A percentile compares a stretch with the other conserved stretches of the same genome.
Conservation (phyloP, 2,113 vertebrate genomes). For the Leiothrix lutea region DNA sequence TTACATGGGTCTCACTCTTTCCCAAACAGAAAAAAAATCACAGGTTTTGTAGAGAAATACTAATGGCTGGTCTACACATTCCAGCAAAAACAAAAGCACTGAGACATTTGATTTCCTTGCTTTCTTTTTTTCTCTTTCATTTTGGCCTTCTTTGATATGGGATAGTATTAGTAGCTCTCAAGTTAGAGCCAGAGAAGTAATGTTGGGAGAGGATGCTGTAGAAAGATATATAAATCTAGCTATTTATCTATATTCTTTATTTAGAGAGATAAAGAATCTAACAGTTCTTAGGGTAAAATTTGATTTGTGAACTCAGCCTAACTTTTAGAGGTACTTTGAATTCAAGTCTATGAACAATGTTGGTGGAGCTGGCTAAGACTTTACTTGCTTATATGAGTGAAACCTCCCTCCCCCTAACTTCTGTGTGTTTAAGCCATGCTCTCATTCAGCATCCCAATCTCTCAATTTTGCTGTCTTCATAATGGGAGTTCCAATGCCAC, state of each 20-base stretch:
- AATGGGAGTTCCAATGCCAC: not conserved
- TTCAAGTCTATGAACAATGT: rapidly evolving
- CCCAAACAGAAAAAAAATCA: not conserved
- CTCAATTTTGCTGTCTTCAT: not conserved
- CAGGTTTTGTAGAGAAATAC: not conserved
- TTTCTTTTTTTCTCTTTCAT: not conserved
- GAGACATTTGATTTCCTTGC: not conserved
- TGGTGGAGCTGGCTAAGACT: not conserved
- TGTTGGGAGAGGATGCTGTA: not conserved
- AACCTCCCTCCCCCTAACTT: rapidly evolving
- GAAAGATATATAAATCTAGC: not conserved
- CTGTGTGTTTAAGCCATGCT: not conserved
- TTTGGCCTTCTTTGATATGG: not conserved
- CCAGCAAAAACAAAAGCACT: not conserved
- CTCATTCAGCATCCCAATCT: not conserved
- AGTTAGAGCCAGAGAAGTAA: not conserved
- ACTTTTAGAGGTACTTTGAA: not conserved
- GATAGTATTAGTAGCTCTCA: not conserved
- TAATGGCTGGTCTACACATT: not conserved
- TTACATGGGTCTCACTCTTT: not conserved
- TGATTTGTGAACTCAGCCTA: not conserved
- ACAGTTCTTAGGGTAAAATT: not conserved
- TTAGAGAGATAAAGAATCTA: not conserved
- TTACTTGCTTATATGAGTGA: not conserved
- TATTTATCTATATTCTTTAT: not conserved